Conservation (phyloP, 2,113 vertebrate genomes). For the Morphnarchus princeps region DNA sequence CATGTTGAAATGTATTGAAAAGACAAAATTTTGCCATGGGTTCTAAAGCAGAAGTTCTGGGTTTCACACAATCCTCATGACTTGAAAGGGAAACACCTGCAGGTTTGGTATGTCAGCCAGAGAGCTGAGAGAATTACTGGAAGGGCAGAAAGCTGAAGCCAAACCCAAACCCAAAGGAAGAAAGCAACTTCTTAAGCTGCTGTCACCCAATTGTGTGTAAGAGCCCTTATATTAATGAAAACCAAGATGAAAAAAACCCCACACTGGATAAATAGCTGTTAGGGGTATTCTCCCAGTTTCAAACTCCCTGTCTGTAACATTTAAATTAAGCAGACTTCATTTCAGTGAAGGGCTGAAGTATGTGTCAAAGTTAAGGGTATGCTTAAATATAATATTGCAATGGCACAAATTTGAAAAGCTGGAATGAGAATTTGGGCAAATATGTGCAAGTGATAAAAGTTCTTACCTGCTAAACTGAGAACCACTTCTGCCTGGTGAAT, state of each 20-base stretch:
- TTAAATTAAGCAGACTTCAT: background rate
- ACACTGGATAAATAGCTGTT: background rate
- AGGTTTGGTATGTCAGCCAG: background rate
- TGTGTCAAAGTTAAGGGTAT: background rate
- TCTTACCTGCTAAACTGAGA: conserved; percentile 71
- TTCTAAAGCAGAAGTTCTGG: background rate
- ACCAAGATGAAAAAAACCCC: background rate
- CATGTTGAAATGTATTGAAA: background rate
- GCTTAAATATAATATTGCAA: background rate
- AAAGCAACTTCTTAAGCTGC: background rate
- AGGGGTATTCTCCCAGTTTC: background rate
- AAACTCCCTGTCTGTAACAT: background rate
- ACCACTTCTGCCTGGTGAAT: background rate
- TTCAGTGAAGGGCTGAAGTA: background rate
- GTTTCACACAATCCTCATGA: background rate
- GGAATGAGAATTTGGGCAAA: background rate
- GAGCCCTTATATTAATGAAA: background rate
- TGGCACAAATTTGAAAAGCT: background rate
- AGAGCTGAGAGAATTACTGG: background rate
- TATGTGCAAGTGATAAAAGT: background rate
- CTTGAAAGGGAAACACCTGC: background rate
- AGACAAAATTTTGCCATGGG: background rate
- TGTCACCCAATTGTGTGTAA: background rate
- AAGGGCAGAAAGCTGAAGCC: background rate
- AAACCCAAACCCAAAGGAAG: background rate